These are phyloP conservation scores for Haemorhous mexicanus DNA, from an alignment of 2,113 vertebrate species.

Conservation along the genomic window DNA sequence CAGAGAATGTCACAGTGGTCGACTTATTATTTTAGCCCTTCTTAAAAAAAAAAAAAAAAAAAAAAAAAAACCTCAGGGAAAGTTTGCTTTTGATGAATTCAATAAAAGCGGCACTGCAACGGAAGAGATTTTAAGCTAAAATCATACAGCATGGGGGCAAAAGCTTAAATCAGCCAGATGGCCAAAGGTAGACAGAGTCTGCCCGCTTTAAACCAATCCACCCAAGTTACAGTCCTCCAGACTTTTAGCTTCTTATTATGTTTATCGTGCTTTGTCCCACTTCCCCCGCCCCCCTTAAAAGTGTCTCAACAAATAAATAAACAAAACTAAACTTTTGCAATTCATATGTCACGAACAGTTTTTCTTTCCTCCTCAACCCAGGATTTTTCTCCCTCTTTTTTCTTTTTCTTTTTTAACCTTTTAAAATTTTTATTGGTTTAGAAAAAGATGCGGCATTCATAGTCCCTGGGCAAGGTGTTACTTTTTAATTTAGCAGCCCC, in stretches of 20 bases:
- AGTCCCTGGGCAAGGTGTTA: constrained; percentile 1
- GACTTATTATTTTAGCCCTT: constrained; percentile 89
- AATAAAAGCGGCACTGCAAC: constrained; percentile 82
- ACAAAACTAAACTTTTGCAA: neutral
- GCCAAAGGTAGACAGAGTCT: constrained; percentile 70
- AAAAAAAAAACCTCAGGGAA: constrained; percentile 73
- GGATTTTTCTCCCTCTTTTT: neutral
- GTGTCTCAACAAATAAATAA: neutral
- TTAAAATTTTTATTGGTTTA: neutral
- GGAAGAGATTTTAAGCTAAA: constrained; percentile 83
- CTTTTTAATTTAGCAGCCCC: constrained; percentile 9
- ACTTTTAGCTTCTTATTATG: constrained; percentile 44
- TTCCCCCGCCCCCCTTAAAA: neutral
- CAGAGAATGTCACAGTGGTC: constrained; percentile 97
- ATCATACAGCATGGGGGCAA: constrained; percentile 81
- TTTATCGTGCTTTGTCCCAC: constrained; percentile 2
- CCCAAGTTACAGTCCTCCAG: constrained; percentile 46
- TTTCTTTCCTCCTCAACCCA: neutral
- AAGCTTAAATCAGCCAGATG: constrained; percentile 83
- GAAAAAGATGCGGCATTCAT: neutral
- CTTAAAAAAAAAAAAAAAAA: constrained; percentile 65
- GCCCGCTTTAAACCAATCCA: constrained; percentile 56
- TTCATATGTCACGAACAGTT: neutral
- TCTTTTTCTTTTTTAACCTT: too few relatives aligned
- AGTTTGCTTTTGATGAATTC: constrained; percentile 94